phyloP scores from a whole-genome alignment of 2,888 invertebrate genomes.

The Dimorphilus gyrociliatus region DNA sequence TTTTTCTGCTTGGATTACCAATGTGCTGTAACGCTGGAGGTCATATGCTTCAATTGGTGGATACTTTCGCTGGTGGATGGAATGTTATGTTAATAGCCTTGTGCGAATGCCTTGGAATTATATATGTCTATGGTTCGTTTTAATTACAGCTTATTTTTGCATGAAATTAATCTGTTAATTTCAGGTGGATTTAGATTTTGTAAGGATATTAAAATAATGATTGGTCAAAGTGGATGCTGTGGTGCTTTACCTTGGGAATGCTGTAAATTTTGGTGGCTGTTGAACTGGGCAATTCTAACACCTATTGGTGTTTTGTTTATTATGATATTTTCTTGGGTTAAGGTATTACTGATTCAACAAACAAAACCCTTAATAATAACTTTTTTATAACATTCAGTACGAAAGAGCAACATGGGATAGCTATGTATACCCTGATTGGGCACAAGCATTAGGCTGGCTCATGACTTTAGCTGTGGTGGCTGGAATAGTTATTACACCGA shows the following conservation, averaged over 20 bases:
- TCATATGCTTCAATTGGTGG: slow-evolving; percentile 27
- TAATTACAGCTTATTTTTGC: too few relatives aligned
- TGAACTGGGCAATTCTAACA: slow-evolving; percentile 20
- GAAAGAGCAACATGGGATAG: slow-evolving; percentile 17
- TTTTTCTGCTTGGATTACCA: slow-evolving; percentile 25
- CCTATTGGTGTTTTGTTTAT: slow-evolving; percentile 15
- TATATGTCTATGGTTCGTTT: slow-evolving; percentile 46
- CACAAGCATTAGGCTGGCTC: slow-evolving; percentile 26
- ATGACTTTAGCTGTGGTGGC: slow-evolving; percentile 25
- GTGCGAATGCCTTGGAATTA: slow-evolving; percentile 50
- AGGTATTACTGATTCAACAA: too few relatives aligned
- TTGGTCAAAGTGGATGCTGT: slow-evolving; percentile 16
- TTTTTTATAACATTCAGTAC: slow-evolving; percentile 21
- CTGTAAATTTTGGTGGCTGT: slow-evolving; percentile 21
- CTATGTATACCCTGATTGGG: slow-evolving; percentile 19
- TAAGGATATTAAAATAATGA: slow-evolving; percentile 25
- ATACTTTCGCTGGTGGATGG: slow-evolving; percentile 30
- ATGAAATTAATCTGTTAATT: background rate
- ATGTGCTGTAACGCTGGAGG: slow-evolving; percentile 23
- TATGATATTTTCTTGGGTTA: too few relatives aligned
- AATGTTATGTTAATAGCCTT: slow-evolving; percentile 50
- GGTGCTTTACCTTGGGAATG: slow-evolving; percentile 17
- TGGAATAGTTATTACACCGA: slow-evolving; percentile 17
- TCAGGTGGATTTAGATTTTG: slow-evolving; percentile 17
- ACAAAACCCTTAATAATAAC: too few relatives aligned